phyloP scores from a whole-genome alignment of 2,113 vertebrate species.

The Hymenochirus boettgeri region DNA sequence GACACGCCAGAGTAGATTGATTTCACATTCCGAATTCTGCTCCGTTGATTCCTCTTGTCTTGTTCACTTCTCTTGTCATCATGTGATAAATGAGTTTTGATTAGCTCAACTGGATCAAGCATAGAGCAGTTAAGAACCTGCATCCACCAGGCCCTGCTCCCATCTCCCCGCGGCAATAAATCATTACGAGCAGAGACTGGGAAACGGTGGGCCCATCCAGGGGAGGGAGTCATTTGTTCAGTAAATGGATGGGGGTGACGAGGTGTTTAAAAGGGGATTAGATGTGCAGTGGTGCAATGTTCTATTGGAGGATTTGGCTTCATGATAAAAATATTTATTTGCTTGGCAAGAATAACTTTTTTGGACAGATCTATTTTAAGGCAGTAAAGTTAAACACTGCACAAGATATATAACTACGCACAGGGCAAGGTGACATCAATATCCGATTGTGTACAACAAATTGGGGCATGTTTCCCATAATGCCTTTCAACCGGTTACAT shows the following conservation, averaged over 20 bases:
- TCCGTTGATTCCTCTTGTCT: not conserved
- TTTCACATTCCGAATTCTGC: not conserved
- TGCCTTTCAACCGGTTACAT: too few species aligned
- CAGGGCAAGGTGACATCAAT: too few species aligned
- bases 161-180: not conserved
- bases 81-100: not conserved
- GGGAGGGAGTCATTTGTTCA: not conserved
- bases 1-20: not conserved
- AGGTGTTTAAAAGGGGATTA: not conserved
- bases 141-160: not conserved
- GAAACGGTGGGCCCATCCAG: not conserved
- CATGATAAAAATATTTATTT: too few species aligned
- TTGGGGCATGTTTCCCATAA: too few species aligned
- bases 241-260: not conserved
- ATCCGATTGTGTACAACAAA: too few species aligned
- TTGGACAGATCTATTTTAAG: too few species aligned
- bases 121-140: not conserved
- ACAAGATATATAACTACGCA: too few species aligned
- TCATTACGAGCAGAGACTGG: not conserved
- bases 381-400: too few species aligned
- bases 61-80: not conserved
- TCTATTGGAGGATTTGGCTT: too few species aligned
- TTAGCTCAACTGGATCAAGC: not conserved
- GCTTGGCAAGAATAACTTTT: too few species aligned
- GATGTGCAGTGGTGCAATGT: not conserved